phyloP scores from a whole-genome alignment of 2,888 invertebrate species.

The Rhimphoctona megacephalus region DNA sequence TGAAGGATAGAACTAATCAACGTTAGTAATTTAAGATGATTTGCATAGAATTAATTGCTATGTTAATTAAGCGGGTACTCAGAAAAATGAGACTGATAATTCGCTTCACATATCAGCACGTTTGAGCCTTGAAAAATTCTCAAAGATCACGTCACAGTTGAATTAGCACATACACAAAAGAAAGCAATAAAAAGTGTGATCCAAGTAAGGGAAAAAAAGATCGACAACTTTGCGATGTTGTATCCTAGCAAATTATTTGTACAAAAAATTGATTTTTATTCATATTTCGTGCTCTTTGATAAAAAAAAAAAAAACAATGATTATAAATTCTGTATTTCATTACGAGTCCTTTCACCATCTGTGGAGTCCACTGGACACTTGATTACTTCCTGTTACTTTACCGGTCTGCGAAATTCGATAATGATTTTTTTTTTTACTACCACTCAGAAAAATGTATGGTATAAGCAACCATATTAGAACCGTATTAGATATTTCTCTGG shows the following conservation, averaged over 20 bases:
- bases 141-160: neutral
- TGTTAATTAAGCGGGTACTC: neutral
- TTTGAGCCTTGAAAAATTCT: conserved; percentile 11
- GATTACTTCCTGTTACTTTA: conserved; percentile 20
- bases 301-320: neutral
- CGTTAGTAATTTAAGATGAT: neutral
- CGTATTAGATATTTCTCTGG: no score
- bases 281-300: neutral
- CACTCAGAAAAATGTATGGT: neutral
- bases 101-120: conserved; percentile 5
- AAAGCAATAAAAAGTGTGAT: neutral
- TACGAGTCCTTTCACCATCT: conserved; percentile 48
- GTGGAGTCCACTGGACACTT: conserved; percentile 29
- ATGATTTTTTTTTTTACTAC: neutral
- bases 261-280: conserved; percentile 1
- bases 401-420: conserved; percentile 12
- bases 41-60: neutral
- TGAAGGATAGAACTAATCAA: neutral
- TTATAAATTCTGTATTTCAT: neutral
- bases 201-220: neutral
- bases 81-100: neutral
- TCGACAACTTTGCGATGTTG: neutral
- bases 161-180: neutral
- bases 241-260: neutral
- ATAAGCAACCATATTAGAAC: no score